Conservation (phyloP, 2,888 invertebrate species). For the Lepidochrysops patricia region DNA sequence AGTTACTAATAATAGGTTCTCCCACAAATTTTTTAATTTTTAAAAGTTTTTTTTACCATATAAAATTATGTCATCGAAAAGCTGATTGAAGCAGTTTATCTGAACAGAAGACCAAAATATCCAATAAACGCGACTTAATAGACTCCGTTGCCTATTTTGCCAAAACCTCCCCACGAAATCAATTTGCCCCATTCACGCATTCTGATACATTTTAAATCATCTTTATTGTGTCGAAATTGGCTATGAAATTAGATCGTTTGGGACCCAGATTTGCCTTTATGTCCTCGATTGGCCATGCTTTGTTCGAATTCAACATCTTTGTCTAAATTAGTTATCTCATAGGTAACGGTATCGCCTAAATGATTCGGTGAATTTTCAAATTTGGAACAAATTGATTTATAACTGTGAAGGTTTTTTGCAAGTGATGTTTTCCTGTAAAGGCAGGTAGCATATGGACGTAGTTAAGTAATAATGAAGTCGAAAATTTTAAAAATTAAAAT, state of each 20-base stretch:
- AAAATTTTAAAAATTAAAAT: neutral
- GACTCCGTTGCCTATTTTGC: neutral
- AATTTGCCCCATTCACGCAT: constrained; percentile 64
- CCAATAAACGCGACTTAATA: neutral
- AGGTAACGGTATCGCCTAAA: constrained; percentile 39
- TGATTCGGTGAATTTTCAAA: constrained; percentile 52
- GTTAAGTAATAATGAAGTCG: neutral
- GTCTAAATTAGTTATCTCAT: constrained; percentile 47
- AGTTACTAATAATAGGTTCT: no score
- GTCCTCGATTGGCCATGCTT: constrained; percentile 52
- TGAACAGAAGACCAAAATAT: neutral
- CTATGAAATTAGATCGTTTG: constrained; percentile 62
- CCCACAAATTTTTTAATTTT: no score
- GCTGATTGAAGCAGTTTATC: no score
- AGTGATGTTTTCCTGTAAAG: neutral
- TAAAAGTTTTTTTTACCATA: no score
- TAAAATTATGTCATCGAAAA: no score
- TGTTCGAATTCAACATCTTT: constrained; percentile 68
- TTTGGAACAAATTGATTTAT: constrained; percentile 39
- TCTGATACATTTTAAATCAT: constrained; percentile 54
- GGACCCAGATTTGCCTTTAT: constrained; percentile 52
- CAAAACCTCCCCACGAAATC: constrained; percentile 43
- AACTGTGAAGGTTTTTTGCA: constrained; percentile 23
- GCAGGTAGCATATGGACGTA: neutral
- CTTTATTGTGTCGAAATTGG: constrained; percentile 59